Percentiles rank a stretch among this genome's conserved stretches.
Evolutionary conservation across 2,888 invertebrate genomes (phyloP).

Genomic region (Tenthredo amoena): DNA sequence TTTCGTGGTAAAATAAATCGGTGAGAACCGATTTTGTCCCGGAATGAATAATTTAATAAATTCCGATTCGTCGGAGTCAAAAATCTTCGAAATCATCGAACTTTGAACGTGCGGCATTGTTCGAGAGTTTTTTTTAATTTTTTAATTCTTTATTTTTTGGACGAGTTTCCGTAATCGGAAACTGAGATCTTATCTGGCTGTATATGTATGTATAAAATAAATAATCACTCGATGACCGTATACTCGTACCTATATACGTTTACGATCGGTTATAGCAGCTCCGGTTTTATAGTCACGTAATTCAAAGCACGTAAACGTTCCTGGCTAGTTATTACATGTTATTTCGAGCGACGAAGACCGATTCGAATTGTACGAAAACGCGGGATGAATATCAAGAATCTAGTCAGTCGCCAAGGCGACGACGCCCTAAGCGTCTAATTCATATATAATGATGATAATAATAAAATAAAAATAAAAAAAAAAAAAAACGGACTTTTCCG

Average conservation of each 20-base stretch:
- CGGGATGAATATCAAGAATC: conserved; percentile 31
- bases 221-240: not conserved
- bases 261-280: not conserved
- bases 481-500: too few species aligned
- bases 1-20: not conserved
- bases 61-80: not conserved
- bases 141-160: not conserved
- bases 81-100: not conserved
- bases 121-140: too few species aligned
- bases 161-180: not conserved
- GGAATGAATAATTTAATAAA: not conserved
- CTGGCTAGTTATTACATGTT: conserved; percentile 33
- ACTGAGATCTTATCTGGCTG: not conserved
- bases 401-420: not conserved
- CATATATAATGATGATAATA: too few species aligned
- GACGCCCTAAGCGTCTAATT: not conserved
- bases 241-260: not conserved
- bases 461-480: too few species aligned
- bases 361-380: conserved; percentile 9
- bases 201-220: too few species aligned
- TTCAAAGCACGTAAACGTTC: not conserved
- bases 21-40: not conserved
- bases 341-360: conserved; percentile 29
- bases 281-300: not conserved
- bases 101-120: too few species aligned